Conservation (phyloP, 2,113 vertebrate genomes). For the Pandion haliaetus region DNA sequence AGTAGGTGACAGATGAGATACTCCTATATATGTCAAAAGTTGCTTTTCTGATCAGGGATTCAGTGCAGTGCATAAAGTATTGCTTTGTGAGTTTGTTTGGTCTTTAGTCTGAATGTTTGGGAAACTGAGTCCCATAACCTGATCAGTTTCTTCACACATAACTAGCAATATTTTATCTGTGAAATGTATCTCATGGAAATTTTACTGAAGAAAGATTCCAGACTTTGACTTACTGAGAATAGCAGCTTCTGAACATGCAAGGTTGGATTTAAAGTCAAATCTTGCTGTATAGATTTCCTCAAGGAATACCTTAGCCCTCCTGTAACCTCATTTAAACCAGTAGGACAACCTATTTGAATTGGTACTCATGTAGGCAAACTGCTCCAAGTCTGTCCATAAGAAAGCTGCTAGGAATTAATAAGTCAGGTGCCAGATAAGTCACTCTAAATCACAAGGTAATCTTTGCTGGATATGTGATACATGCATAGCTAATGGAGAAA, state of each 20-base stretch:
- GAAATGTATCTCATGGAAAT: background rate
- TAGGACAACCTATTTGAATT: background rate
- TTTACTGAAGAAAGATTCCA: background rate
- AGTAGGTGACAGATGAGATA: conserved; percentile 39
- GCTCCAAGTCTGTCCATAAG: background rate
- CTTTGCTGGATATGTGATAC: background rate
- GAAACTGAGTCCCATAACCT: background rate
- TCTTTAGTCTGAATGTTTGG: background rate
- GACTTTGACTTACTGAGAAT: background rate
- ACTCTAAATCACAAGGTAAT: background rate
- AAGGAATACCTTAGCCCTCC: background rate
- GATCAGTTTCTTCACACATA: background rate
- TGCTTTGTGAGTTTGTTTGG: background rate
- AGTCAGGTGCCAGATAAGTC: background rate
- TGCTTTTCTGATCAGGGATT: background rate
- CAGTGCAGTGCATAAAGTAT: background rate
- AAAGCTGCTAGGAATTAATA: background rate
- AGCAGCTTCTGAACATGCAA: background rate
- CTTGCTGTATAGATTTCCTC: background rate
- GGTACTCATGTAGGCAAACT: background rate
- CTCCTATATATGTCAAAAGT: conserved; percentile 14
- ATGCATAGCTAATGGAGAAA: background rate
- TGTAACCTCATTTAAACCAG: background rate
- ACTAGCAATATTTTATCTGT: background rate
- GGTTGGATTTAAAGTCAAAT: background rate